Conservation (phyloP, 2,113 vertebrate genomes). For the Chrysochloris asiatica region DNA sequence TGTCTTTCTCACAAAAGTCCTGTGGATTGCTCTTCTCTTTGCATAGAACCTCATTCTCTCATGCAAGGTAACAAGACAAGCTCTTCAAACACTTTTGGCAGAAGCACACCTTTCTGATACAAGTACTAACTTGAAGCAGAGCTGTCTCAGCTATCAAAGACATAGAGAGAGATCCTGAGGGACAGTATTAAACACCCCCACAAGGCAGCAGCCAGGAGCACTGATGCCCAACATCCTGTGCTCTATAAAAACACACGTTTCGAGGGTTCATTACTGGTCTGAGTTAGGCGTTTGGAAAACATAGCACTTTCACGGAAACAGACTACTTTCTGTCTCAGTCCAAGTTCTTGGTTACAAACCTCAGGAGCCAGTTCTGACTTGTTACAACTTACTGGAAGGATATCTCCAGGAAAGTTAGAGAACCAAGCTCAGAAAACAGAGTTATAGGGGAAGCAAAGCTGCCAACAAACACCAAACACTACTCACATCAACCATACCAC, state of each 20-base stretch:
- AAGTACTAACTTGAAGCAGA: not conserved
- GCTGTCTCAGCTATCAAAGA: not conserved
- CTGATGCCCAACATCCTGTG: fast-evolving
- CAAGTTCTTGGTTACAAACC: not conserved
- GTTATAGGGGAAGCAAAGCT: not conserved
- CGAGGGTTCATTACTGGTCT: not conserved
- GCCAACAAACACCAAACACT: not conserved
- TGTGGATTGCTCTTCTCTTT: not conserved
- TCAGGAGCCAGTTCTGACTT: not conserved
- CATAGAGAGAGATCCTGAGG: not conserved
- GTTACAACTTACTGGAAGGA: not conserved
- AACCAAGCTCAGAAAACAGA: not conserved
- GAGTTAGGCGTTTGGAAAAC: not conserved
- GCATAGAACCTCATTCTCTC: not conserved
- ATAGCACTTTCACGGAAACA: not conserved
- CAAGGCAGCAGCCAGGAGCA: fast-evolving
- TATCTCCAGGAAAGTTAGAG: not conserved
- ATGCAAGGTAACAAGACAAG: not conserved
- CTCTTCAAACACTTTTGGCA: not conserved
- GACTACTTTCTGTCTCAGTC: not conserved
- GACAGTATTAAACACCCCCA: not conserved
- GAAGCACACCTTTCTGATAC: not conserved
- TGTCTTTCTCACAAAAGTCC: not conserved
- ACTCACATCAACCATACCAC: not conserved
- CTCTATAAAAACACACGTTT: not conserved